Evolutionary conservation across 1,140 invertebrate genomes (phyloP).

Genomic region (Lamellibrachia luymesi): DNA sequence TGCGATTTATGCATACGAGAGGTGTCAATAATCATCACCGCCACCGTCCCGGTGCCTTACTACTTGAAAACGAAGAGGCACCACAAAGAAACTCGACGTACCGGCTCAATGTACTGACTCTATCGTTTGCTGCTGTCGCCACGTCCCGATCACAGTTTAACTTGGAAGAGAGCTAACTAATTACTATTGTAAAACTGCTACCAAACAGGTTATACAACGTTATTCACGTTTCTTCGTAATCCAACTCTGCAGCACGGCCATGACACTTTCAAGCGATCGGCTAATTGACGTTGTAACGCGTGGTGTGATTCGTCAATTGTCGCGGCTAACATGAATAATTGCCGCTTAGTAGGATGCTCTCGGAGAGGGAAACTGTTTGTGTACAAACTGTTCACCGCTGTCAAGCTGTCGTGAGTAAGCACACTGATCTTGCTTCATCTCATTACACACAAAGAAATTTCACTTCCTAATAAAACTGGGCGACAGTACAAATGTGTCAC

Average conservation of each 20-base stretch:
- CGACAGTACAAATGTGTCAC: not conserved
- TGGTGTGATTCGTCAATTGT: slow-evolving; percentile 4
- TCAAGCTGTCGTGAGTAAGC: not conserved
- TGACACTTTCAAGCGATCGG: not conserved
- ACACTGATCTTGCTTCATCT: not conserved
- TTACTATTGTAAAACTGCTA: not conserved
- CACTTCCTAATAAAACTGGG: not conserved
- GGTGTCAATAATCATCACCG: not conserved
- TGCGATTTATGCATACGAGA: not conserved
- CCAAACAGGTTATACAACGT: not conserved
- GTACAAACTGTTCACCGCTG: not conserved
- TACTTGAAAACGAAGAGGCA: not conserved
- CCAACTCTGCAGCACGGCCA: not conserved
- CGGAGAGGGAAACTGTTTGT: not conserved
- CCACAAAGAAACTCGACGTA: slow-evolving; percentile 4
- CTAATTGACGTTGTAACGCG: not conserved
- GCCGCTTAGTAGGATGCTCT: not conserved
- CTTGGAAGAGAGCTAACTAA: not conserved
- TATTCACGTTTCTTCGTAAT: not conserved
- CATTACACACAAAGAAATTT: not conserved
- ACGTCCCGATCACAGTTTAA: not conserved
- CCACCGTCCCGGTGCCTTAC: not conserved
- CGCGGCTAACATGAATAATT: not conserved
- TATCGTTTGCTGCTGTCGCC: not conserved
- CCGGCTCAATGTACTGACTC: not conserved